Percentiles rank a stretch among this genome's conserved stretches.
phyloP scores from a whole-genome alignment of 2,797 vertebrate species.

The Cuculus canorus region DNA sequence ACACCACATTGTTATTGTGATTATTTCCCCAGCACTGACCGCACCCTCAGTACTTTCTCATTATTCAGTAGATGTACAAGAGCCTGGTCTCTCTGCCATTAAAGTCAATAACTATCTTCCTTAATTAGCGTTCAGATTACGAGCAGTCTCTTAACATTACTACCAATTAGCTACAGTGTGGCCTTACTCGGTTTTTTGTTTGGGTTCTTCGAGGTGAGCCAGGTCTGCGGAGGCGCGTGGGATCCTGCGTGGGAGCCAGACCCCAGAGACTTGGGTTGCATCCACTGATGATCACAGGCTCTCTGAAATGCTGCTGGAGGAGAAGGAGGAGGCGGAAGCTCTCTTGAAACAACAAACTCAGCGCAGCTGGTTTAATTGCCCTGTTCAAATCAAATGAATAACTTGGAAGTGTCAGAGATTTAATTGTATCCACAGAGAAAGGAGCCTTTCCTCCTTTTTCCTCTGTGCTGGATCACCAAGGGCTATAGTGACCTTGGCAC shows the following conservation, averaged over 20 bases:
- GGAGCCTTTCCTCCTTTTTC: not conserved
- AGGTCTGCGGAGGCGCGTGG: fast-evolving
- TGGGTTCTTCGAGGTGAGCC: not conserved
- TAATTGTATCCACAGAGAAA: not conserved
- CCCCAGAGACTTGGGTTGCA: not conserved
- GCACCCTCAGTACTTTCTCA: not conserved
- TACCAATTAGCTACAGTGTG: not conserved
- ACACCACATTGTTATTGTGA: not conserved
- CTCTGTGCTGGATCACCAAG: not conserved
- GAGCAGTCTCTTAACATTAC: not conserved
- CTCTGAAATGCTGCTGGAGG: not conserved
- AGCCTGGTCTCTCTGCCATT: not conserved
- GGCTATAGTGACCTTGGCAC: not conserved
- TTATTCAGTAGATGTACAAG: not conserved
- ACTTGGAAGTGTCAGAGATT: not conserved
- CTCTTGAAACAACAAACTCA: not conserved
- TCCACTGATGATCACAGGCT: not conserved
- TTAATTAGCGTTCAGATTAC: conserved; percentile 34
- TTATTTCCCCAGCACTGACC: not conserved
- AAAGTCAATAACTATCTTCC: conserved; percentile 39
- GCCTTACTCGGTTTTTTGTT: not conserved
- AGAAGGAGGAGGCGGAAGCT: not conserved
- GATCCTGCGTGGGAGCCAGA: not conserved
- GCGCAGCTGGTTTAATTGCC: not conserved
- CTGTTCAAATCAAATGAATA: not conserved